These are phyloP conservation scores for Acleris cristana DNA, from an alignment of 2,888 invertebrate species.

Conservation along the genomic window DNA sequence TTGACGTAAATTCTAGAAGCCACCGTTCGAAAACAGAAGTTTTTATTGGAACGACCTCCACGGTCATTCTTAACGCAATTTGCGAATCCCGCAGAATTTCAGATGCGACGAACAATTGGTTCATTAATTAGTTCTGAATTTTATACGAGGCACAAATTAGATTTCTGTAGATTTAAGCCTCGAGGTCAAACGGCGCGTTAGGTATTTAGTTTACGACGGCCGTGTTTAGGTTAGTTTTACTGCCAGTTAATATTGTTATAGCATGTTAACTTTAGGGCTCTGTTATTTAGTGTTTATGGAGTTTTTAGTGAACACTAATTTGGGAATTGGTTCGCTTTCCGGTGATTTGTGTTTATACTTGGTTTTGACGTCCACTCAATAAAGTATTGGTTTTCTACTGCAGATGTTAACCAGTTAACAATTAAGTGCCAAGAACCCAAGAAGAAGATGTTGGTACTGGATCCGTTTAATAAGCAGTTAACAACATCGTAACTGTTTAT, in stretches of 20 bases:
- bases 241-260: slow-evolving; percentile 12
- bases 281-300: slow-evolving; percentile 7
- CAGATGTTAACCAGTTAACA: neutral
- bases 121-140: slow-evolving; percentile 34
- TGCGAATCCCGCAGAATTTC: slow-evolving; percentile 9
- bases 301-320: slow-evolving; percentile 6
- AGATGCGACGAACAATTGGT: slow-evolving; percentile 31
- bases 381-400: too few relatives aligned
- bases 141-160: slow-evolving; percentile 32
- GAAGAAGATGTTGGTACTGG: neutral
- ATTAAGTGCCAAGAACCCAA: neutral
- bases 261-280: slow-evolving; percentile 8
- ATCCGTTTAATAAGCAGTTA: too few relatives aligned
- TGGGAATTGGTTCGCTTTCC: slow-evolving; percentile 1
- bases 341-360: neutral
- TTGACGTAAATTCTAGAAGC: neutral
- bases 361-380: too few relatives aligned
- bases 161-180: slow-evolving; percentile 24
- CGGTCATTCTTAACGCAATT: slow-evolving; percentile 10
- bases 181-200: slow-evolving; percentile 9
- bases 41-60: neutral
- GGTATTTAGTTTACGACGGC: slow-evolving; percentile 19
- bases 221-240: neutral
- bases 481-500: too few relatives aligned
- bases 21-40: slow-evolving; percentile 1